Evolutionary conservation across 2,888 invertebrate genomes (phyloP).

Genomic region (Parapristionchus giblindavisi): DNA sequence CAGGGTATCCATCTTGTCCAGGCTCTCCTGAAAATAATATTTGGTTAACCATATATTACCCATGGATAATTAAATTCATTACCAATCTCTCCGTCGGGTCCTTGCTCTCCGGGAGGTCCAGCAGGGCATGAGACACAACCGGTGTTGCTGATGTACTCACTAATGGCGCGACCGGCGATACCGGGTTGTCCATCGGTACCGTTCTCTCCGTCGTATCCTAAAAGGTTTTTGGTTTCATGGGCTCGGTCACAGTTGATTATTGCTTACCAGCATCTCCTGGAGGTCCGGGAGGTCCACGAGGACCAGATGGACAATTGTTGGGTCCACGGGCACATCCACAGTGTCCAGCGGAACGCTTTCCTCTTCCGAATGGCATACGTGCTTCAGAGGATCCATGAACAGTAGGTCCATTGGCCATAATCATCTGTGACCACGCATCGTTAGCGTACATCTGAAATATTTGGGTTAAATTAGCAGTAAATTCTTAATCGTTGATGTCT

Average conservation of each 20-base stretch:
- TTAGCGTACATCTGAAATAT: slow-evolving; percentile 29
- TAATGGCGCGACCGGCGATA: slow-evolving; percentile 11
- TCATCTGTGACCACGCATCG: slow-evolving; percentile 36
- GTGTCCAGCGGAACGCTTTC: slow-evolving; percentile 7
- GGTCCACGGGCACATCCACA: slow-evolving; percentile 35
- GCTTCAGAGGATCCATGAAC: not conserved
- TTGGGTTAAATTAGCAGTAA: not conserved
- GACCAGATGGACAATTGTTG: slow-evolving; percentile 34
- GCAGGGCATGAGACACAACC: slow-evolving; percentile 54
- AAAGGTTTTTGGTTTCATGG: too few relatives aligned
- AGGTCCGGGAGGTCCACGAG: slow-evolving; percentile 54
- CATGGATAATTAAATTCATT: too few relatives aligned
- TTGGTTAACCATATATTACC: too few relatives aligned
- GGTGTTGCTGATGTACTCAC: slow-evolving; percentile 41
- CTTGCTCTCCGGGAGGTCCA: slow-evolving; percentile 50
- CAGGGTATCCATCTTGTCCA: slow-evolving; percentile 31
- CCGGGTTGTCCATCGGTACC: slow-evolving; percentile 52
- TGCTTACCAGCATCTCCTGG: slow-evolving; percentile 59
- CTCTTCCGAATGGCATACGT: slow-evolving; percentile 11
- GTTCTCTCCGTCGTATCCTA: slow-evolving; percentile 51
- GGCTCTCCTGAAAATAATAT: slow-evolving; percentile 42
- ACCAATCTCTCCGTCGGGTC: slow-evolving; percentile 47
- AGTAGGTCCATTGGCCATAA: not conserved
- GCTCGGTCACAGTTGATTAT: too few relatives aligned
- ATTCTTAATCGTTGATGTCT: not conserved